These are phyloP conservation scores for Psilopogon haemacephalus DNA, from an alignment of 2,113 vertebrate genomes.

Conservation along the genomic window DNA sequence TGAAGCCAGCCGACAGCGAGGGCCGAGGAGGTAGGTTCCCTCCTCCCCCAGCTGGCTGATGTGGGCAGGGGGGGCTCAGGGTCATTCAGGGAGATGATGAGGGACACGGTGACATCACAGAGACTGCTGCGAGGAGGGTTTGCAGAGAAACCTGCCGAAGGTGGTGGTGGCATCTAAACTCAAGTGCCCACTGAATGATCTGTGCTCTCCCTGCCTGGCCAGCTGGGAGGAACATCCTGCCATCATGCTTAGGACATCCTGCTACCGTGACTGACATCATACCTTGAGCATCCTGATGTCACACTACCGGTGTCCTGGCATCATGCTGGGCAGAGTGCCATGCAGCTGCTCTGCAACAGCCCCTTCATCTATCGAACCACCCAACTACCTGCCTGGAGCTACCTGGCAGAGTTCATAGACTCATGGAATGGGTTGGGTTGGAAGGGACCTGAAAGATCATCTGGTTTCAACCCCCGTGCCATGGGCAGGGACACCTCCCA, in stretches of 20 bases:
- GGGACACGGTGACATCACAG: fast-evolving
- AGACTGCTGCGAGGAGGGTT: not conserved
- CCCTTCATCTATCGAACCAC: not conserved
- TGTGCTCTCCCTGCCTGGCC: not conserved
- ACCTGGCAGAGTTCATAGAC: fast-evolving
- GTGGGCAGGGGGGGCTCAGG: fast-evolving
- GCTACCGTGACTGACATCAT: not conserved
- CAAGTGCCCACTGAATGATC: fast-evolving
- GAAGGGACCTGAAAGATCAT: too few relatives aligned
- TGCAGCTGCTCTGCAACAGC: fast-evolving
- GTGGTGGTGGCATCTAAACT: not conserved
- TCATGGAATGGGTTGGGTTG: too few relatives aligned
- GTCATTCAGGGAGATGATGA: fast-evolving
- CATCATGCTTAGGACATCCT: fast-evolving
- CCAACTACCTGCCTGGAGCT: too few relatives aligned
- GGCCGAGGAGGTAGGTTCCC: conserved; percentile 94
- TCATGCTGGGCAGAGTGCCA: not conserved
- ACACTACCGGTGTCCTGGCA: not conserved
- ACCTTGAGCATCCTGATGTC: not conserved
- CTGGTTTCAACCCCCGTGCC: too few relatives aligned
- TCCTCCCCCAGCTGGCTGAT: fast-evolving
- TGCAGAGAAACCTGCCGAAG: not conserved
- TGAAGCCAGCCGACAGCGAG: conserved; percentile 99
- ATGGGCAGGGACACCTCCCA: too few relatives aligned
- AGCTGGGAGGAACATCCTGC: not conserved